phyloP scores from a whole-genome alignment of 2,113 vertebrate species.

The Podilymbus podiceps region DNA sequence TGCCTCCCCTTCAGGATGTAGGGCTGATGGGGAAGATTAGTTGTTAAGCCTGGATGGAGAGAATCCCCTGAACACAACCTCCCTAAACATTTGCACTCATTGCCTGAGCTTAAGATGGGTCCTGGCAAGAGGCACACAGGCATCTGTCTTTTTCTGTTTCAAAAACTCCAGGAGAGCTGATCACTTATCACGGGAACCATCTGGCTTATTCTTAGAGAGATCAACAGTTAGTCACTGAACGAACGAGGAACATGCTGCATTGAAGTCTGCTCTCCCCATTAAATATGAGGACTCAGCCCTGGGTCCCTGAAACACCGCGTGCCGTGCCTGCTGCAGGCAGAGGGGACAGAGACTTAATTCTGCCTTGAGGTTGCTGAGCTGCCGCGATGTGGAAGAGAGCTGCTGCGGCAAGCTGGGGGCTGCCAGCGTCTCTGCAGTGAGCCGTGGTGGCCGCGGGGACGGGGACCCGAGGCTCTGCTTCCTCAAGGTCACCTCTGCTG shows the following conservation, averaged over 20 bases:
- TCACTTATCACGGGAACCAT: constrained; percentile 63
- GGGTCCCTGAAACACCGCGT: neutral
- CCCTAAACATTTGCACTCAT: constrained; percentile 4
- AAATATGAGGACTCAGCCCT: constrained; percentile 39
- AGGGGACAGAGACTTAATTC: neutral
- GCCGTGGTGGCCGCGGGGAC: neutral
- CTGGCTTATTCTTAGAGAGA: constrained; percentile 62
- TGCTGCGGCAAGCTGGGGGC: neutral
- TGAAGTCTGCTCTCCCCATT: constrained; percentile 36
- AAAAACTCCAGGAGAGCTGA: constrained; percentile 66
- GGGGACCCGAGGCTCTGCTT: neutral
- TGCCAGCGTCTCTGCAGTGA: rapidly evolving
- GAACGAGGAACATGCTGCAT: constrained; percentile 44
- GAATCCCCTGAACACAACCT: constrained; percentile 19
- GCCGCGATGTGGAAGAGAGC: neutral
- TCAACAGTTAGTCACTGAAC: constrained; percentile 66
- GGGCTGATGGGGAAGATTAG: neutral
- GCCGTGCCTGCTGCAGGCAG: neutral
- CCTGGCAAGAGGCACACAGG: constrained; percentile 63
- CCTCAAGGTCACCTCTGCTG: neutral
- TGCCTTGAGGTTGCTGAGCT: constrained; percentile 32
- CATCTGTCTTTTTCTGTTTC: constrained; percentile 68
- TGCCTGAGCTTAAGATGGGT: constrained; percentile 41
- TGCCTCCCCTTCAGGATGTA: neutral
- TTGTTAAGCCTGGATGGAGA: constrained; percentile 22